These are phyloP conservation scores for Alces alces DNA, from an alignment of 2,113 vertebrate genomes.

Conservation along the genomic window DNA sequence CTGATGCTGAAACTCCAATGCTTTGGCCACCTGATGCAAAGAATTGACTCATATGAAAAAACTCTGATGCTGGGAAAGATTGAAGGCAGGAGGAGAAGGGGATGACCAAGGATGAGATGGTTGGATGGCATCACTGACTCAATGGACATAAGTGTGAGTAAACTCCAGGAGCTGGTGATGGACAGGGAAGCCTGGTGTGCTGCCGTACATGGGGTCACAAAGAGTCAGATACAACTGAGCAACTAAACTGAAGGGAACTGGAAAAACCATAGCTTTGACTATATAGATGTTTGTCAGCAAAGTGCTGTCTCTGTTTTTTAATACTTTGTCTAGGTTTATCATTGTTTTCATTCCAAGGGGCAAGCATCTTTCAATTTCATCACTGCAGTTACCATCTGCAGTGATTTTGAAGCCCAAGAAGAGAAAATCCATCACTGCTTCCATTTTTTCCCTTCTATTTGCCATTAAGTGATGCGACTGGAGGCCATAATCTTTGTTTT, in stretches of 20 bases:
- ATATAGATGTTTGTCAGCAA: too few species aligned
- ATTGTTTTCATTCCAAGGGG: too few species aligned
- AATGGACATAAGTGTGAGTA: not conserved
- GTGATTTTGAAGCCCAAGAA: too few species aligned
- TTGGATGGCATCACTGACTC: not conserved
- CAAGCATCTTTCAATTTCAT: too few species aligned
- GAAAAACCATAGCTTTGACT: too few species aligned
- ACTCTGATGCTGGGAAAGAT: not conserved
- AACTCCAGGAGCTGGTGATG: not conserved
- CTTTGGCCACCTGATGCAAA: not conserved
- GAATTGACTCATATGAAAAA: not conserved
- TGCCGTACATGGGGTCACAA: not conserved
- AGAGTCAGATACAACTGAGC: accelerated
- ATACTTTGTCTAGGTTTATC: too few species aligned
- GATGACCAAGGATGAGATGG: not conserved
- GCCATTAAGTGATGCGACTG: too few species aligned
- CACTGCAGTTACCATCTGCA: too few species aligned
- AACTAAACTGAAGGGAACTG: not conserved
- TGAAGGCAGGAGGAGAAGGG: not conserved
- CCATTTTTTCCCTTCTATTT: too few species aligned
- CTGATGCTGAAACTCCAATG: not conserved
- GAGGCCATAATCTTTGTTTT: too few species aligned
- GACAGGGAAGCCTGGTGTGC: not conserved
- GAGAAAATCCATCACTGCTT: too few species aligned
- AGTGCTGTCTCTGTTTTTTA: too few species aligned